These are phyloP conservation scores for Tichodroma muraria DNA, from an alignment of 2,113 vertebrate species.

Conservation along the genomic window DNA sequence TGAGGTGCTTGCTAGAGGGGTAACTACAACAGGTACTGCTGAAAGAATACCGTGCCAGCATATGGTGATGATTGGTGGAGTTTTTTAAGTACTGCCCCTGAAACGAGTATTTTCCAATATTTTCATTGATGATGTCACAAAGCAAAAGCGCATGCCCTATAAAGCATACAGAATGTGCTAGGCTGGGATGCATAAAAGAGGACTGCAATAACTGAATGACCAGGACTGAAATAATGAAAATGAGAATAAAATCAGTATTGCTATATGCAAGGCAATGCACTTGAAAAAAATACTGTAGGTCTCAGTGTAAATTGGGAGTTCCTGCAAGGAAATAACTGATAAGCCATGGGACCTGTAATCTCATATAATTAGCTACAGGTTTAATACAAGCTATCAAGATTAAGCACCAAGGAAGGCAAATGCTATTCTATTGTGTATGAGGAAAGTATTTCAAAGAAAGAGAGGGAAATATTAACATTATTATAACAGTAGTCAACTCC, in stretches of 20 bases:
- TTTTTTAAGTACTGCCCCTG: background rate
- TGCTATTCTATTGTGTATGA: background rate
- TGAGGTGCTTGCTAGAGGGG: background rate
- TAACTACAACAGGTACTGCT: background rate
- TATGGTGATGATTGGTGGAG: background rate
- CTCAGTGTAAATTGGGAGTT: background rate
- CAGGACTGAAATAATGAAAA: background rate
- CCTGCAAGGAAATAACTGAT: background rate
- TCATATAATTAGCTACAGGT: background rate
- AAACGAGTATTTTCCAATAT: background rate
- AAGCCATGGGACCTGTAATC: background rate
- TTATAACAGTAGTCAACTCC: background rate
- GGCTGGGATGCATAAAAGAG: background rate
- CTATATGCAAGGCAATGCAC: background rate
- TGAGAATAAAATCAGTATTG: background rate
- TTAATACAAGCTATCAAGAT: background rate
- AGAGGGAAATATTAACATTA: background rate
- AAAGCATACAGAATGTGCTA: background rate
- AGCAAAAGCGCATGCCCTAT: background rate
- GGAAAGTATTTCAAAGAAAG: background rate
- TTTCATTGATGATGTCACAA: background rate
- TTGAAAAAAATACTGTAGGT: background rate
- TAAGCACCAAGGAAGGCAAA: background rate
- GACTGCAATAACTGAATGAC: background rate
- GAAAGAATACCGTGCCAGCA: background rate